Base-by-base conservation (phyloP, 1,140 invertebrate genomes). In the Potamilus streckersoni region DNA sequence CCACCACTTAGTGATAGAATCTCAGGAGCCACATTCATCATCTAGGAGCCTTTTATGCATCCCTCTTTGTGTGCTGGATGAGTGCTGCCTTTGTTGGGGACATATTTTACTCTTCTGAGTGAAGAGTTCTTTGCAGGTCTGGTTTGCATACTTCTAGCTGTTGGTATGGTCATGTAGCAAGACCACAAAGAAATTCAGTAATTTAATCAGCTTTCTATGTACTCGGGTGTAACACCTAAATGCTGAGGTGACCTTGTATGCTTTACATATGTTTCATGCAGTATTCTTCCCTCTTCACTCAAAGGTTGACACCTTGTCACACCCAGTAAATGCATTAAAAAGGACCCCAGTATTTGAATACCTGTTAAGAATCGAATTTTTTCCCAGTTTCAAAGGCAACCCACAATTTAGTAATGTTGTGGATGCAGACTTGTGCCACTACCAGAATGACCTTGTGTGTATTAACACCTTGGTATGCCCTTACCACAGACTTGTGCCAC, bases 401-500 rank as follows among this genome's bases (percentile, higher is more conserved):
- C 73, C 73, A 81, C 69, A 81, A 31, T 16, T 76, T 61, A 55
- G 65, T 16, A 4, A 73, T 4, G 14, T 17, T 31, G n/a, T 81
- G 27, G 20, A 61, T 27, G 31, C 23, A 2, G 64, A 74, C 60
- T 12, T 58, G 4, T 31, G 58, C 38, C n/a, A 84, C 69, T 58
- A 76, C 80, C 49, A 83, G 19, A 4, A 84, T 78, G 58, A 85
- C 74, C 57, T 70, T 69, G 78, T 82, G n/a, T 65, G 71, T 49
- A 85, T 78, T 14, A 79, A 23, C 16, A 82, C 55, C 23, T 70
- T 66, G 55, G n/a, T 77, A 63, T 20, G 61, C 3, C 83, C 81
- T 55, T 71, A n/a, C n/a, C n/a, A n/a, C 23, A 2, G 64, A 74
- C 60, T 12, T 58, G 4, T 31, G 58, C 38, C n/a, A 84, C 69